Base-by-base conservation (phyloP, 2,888 invertebrate genomes). In the Diarsia brunnea region DNA sequence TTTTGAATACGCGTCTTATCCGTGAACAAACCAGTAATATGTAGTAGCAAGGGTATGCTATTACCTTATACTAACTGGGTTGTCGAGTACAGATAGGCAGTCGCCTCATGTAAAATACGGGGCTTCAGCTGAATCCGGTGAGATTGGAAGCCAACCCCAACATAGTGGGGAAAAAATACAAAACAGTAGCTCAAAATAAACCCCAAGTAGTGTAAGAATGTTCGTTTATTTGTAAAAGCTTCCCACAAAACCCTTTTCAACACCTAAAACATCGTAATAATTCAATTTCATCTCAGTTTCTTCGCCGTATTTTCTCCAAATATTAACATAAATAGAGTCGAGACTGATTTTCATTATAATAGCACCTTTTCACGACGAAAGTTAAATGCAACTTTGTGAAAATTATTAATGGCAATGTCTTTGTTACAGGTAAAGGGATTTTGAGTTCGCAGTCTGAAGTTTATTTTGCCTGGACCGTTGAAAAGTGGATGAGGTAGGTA, bases 341-440 rank as follows among this genome's bases (percentile, higher is more conserved):
- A 73, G 73, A 70, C 73, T 68, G 78, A 81, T 82, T 84, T 73
- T 78, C 78, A 74, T n/a, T n/a, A n/a, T 70, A 75, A 75, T 60
- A 74, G 58, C 79, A 24, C 63, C 75, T 66, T 73, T 67, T 71
- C 45, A 69, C 47, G 16, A 55, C 58, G 14, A 73, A 84, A 87
- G 70, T 84, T 81, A 53, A 78, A 74, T 81, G 73, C 69, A 81
- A 82, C 75, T 87, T 86, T 73, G 73, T 70, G 79, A 82, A 79
- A 70, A 81, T 87, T 81, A 84, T 76, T 83, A 79, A 87, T 81
- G 65, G 53, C 78, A 58, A 68, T 75, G 72, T 82, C 81, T 67
- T 87, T 87, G 83, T 87, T 87, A 65, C 83, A 87, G 87, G 87
- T 87, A 87, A 87, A 75, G 31, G 73, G 73, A 87, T 81, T 87